Base-by-base conservation (phyloP, 2,797 vertebrate species). In the Philypnodon macrostomus region DNA sequence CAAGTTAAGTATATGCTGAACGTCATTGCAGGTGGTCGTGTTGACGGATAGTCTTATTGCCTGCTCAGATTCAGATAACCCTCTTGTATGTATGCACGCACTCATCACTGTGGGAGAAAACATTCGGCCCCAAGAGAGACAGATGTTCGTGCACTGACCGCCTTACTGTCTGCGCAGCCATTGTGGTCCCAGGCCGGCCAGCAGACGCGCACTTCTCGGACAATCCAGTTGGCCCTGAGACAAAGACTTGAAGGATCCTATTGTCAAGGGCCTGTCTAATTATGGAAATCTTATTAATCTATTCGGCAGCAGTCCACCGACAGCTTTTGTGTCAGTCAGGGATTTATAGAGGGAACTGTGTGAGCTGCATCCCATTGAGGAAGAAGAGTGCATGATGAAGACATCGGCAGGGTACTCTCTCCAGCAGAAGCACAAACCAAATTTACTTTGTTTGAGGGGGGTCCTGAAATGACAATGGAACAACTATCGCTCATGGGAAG, bases 201-300 rank as follows among this genome's bases (percentile, higher is more conserved):
- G 83, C 91, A 91, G 84, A 91, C 90, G 88, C 88, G 85, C 90
- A 77, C 55, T 3, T 78, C 87, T 89, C 63, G 81, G 83, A 89
- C 93, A 85, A 92, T 93, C 91, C 87, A 90, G 87, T 89, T 90
- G 83, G 77, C 84, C 66, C 31, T 83, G 90, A 92, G 91, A 97
- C 95, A 96, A 96, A 93, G 90, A 89, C 85, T n/a, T 76, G 73
- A 89, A 89, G 92, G 92, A 95, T 94, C 92, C 92, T 77, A 94
- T 96, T 97, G 95, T 98, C 88, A 89, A 71, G 54, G 70, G 76
- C 71, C 86, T 90, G 87, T 90, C 93, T 91, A 94, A 94, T 90
- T 93, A 94, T 94, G 93, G 94, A 97, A 95, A 98, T 95, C 94
- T 92, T 93, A 94, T 97, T 95, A 96, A 97, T 96, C 94, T 95